Conservation (phyloP, 53 echinoderm and acorn worm genomes). For the Glandiceps talaboti region DNA sequence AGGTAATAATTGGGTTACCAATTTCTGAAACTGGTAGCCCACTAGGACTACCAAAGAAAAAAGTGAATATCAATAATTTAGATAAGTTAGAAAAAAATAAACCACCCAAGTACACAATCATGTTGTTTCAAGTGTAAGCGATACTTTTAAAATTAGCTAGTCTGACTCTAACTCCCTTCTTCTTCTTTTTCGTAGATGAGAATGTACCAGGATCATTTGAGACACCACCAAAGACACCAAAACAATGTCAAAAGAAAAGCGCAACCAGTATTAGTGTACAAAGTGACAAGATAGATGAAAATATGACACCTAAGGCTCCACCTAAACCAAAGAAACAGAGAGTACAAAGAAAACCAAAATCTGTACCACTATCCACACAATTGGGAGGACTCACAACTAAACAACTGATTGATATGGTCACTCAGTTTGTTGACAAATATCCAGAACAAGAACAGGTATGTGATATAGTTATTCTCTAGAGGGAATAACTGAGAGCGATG, state of each 20-base stretch:
- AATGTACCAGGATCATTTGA: not conserved
- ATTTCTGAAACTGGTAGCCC: too few relatives aligned
- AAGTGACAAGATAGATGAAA: not conserved
- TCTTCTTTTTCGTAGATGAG: not conserved
- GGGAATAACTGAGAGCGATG: too few relatives aligned
- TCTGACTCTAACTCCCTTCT: too few relatives aligned
- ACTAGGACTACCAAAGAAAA: too few relatives aligned
- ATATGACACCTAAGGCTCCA: not conserved
- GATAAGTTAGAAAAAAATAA: too few relatives aligned
- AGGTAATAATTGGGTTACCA: too few relatives aligned
- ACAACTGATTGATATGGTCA: constrained; percentile 46
- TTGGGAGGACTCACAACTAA: constrained; percentile 38
- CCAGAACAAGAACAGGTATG: constrained; percentile 64
- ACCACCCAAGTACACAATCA: too few relatives aligned
- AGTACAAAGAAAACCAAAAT: not conserved
- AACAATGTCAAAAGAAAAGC: not conserved
- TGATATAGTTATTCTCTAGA: too few relatives aligned
- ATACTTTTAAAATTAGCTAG: too few relatives aligned
- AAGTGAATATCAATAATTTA: too few relatives aligned
- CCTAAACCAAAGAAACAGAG: not conserved
- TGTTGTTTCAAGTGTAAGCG: too few relatives aligned
- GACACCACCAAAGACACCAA: not conserved
- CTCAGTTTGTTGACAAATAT: constrained; percentile 34
- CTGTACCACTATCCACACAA: not conserved
- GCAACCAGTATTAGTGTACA: not conserved